Evolutionary conservation across 2,888 invertebrate species (phyloP).

Genomic region (Phyllotreta cruciferae): DNA sequence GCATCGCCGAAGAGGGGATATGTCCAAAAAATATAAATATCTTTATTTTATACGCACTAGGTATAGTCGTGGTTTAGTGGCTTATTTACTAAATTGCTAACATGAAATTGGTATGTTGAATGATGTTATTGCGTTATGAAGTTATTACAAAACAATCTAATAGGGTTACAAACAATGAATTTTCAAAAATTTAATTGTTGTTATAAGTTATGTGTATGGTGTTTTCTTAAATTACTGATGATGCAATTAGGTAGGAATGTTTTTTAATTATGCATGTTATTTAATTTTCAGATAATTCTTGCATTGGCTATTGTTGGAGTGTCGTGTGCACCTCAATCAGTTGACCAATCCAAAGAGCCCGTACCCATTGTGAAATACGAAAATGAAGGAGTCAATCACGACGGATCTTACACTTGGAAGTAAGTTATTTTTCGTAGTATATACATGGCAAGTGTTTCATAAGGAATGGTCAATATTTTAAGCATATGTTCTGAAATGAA

Average conservation of each 20-base stretch:
- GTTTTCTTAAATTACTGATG: too few relatives aligned
- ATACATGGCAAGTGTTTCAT: too few relatives aligned
- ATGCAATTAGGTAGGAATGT: too few relatives aligned
- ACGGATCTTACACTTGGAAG: slow-evolving; percentile 63
- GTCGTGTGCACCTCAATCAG: slow-evolving; percentile 14
- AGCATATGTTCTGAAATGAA: too few relatives aligned
- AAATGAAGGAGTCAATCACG: slow-evolving; percentile 68
- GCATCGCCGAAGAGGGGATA: slow-evolving; percentile 20
- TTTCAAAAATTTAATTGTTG: too few relatives aligned
- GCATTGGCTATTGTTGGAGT: slow-evolving; percentile 7
- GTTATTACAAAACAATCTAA: neutral
- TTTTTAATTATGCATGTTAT: too few relatives aligned
- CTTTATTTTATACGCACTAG: slow-evolving; percentile 18
- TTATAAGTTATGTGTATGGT: too few relatives aligned
- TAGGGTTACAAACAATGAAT: too few relatives aligned
- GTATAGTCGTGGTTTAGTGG: slow-evolving; percentile 27
- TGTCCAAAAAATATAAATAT: slow-evolving; percentile 36
- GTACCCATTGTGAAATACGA: slow-evolving; percentile 69
- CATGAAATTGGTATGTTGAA: slow-evolving; percentile 37
- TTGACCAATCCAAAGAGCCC: slow-evolving; percentile 50
- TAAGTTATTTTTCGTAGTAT: slow-evolving; percentile 20
- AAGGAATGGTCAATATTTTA: too few relatives aligned
- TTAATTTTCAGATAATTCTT: too few relatives aligned
- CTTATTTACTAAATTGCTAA: slow-evolving; percentile 25
- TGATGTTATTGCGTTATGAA: too few relatives aligned